Base-by-base conservation (phyloP, 2,888 invertebrate genomes). In the Phrixothrix hirtus region DNA sequence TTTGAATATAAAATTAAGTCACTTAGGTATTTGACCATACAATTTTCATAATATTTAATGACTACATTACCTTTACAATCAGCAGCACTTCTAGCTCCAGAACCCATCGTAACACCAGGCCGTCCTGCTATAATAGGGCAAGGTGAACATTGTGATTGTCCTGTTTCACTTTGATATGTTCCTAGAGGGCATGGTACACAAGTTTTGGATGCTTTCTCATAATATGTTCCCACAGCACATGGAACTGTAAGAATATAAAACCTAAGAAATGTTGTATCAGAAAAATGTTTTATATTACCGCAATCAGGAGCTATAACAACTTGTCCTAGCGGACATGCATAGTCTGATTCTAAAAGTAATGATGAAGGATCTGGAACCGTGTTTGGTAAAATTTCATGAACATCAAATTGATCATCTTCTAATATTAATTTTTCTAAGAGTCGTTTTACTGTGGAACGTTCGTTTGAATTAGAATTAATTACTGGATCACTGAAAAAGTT, bases 221-320 rank as follows among this genome's bases (percentile, higher is more conserved):
- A 91, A 79, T 81, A 95, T 1, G 92, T 92, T 55, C 96, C 96
- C 57, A 94, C 86, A 10, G 95, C 88, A 73, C 96, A 96, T 14
- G 94, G 91, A 45, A 95, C 90, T 89, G 73, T 6, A 69, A 69
- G 12, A 5, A 27, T 10, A 7, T 10, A 27, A 10, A 27, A 21
- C 5, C 7, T 21, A 6, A 4, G 4, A 10, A 9, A 27, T 10
- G 2, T 2, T 27, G 10, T 10, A 27, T 31, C 11, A 29, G 9
- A 29, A 5, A 5, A 7, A 21, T 21, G 21, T 21, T 21, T 5
- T 21, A 5, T 7, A 21, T 78, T 80, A 90, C 90, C 95, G 76
- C 96, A 96, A 71, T 93, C 89, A 44, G 94, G 92, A 31, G 92
- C 89, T 82, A 93, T 89, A 0, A 95, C 92, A 15, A 97, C 96